Conservation (phyloP, 2,888 invertebrate genomes). For the Lydus trimaculatus region DNA sequence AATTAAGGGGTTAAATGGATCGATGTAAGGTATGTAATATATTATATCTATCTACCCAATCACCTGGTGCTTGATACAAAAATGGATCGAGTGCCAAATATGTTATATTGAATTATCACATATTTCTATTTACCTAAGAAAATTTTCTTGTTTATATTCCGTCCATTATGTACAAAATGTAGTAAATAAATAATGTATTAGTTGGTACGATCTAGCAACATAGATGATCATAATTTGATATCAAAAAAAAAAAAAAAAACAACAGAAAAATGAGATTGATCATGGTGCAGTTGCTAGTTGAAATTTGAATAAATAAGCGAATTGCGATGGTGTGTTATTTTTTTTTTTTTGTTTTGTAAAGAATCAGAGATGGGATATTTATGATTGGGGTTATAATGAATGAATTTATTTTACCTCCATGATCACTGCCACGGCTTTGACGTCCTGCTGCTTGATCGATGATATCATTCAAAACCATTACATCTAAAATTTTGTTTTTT, state of each 20-base stretch:
- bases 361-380: conserved; percentile 21
- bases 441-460: conserved; percentile 94
- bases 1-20: conserved; percentile 15
- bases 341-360: conserved; percentile 24
- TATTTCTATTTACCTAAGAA: conserved; percentile 50
- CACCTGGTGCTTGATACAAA: conserved; percentile 46
- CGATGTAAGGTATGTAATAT: conserved; percentile 1
- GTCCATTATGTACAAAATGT: conserved; percentile 47
- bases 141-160: conserved; percentile 48
- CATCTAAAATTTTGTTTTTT: conserved; percentile 71
- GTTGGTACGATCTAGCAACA: conserved; percentile 43
- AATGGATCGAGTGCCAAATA: conserved; percentile 41
- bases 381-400: conserved; percentile 33
- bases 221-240: conserved; percentile 19
- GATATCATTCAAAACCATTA: conserved; percentile 96
- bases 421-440: conserved; percentile 85
- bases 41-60: conserved; percentile 22
- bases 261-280: conserved; percentile 18
- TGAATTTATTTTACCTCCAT: conserved; percentile 73
- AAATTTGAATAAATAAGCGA: conserved; percentile 50
- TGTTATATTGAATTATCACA: conserved; percentile 37
- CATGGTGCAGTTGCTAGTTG: conserved; percentile 43
- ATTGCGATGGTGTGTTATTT: conserved; percentile 61
- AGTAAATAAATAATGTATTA: conserved; percentile 49
- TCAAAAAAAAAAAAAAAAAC: not conserved